phyloP scores from a whole-genome alignment of 2,113 vertebrate genomes.

The Ardeotis arabs region DNA sequence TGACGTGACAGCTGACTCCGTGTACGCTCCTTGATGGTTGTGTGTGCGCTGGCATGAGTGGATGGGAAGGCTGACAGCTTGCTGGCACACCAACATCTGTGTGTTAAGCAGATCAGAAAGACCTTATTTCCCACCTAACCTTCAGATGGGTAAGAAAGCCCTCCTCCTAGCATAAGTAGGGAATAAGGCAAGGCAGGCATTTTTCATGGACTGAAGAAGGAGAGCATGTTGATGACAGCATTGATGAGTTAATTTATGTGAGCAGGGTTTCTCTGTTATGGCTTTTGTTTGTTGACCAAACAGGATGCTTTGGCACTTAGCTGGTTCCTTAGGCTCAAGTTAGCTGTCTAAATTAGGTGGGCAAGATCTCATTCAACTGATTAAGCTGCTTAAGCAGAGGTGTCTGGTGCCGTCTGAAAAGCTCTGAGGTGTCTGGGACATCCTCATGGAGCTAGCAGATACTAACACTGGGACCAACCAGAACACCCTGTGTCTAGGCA shows the following conservation, averaged over 20 bases:
- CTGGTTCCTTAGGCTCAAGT: not conserved
- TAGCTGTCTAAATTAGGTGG: not conserved
- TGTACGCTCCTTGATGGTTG: not conserved
- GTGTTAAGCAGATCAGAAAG: not conserved
- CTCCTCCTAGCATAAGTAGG: not conserved
- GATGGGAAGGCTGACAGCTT: not conserved
- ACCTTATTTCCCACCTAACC: not conserved
- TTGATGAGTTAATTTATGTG: not conserved
- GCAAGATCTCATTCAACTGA: not conserved
- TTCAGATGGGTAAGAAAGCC: not conserved
- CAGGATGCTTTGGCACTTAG: not conserved
- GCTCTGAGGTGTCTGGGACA: not conserved
- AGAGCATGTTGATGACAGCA: not conserved
- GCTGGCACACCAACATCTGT: not conserved
- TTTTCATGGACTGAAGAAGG: not conserved
- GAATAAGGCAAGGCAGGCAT: not conserved
- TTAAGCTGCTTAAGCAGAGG: not conserved
- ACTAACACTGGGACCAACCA: rapidly evolving
- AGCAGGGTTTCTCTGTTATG: not conserved
- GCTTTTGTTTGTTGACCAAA: not conserved
- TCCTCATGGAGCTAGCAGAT: not conserved
- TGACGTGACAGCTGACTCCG: not conserved
- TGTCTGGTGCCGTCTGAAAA: not conserved
- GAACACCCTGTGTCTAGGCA: not conserved
- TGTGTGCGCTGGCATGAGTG: not conserved